A percentile compares a stretch with the other conserved stretches of the same genome.
phyloP scores from a whole-genome alignment of 2,113 vertebrate genomes.

The Gymnocephalus cernua region DNA sequence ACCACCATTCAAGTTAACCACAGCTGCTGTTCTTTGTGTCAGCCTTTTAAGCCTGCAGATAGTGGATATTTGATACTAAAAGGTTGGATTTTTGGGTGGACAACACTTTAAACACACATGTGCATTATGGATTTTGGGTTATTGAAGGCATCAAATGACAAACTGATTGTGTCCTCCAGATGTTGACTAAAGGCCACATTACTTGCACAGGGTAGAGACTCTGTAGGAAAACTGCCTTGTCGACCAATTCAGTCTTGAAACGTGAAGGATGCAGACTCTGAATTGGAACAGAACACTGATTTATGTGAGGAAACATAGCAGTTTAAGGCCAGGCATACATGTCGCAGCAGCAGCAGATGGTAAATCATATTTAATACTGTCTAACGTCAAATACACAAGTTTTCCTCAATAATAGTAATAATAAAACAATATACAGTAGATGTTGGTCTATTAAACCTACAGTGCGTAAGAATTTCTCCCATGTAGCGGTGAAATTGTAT shows the following conservation, averaged over 20 bases:
- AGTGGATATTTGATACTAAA: background rate
- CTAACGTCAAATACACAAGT: background rate
- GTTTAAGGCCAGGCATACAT: too few species aligned
- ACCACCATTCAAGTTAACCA: background rate
- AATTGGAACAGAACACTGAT: background rate
- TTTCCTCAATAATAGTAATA: background rate
- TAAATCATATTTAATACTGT: background rate
- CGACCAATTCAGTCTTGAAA: background rate
- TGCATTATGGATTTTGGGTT: background rate
- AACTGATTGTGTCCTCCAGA: background rate
- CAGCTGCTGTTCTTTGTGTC: background rate
- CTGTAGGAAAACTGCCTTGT: background rate
- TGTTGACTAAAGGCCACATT: background rate
- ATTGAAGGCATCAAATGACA: background rate
- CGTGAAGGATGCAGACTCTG: background rate
- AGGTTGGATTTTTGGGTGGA: background rate
- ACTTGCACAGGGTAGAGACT: background rate
- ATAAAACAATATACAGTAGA: background rate
- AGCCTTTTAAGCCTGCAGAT: background rate
- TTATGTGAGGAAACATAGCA: too few species aligned
- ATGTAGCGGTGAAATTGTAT: too few species aligned
- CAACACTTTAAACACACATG: background rate
- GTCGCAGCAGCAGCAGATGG: background rate
- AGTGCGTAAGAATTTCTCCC: too few species aligned
- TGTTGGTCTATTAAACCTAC: background rate